Evolutionary conservation across 1,140 invertebrate species (phyloP), one percentile per base, ranked within the genome.

Genomic region (Drosophila ohnishii): DNA sequence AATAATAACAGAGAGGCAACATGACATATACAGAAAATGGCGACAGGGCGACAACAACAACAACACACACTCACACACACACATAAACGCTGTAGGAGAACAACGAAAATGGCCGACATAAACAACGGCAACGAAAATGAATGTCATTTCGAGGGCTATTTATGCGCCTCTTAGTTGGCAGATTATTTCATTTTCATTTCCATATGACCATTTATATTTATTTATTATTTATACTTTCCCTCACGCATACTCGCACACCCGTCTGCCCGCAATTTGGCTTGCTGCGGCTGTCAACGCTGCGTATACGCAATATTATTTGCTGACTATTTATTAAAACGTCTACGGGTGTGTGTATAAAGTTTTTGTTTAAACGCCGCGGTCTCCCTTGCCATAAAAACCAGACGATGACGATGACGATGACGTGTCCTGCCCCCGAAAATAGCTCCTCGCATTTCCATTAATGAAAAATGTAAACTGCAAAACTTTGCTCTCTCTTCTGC

Each of bases 101-200:
- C 62, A 83, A 73, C 34, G 71, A 75, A 81, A 85, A 86, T 85
- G 78, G 62, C 59, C 51, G 60, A 72, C 62, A 85, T 75, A 82
- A 66, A 86, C 58, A 83, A 79, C 70, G 78, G 65, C 78, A 66
- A 79, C 77, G 59, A 72, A 87, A 73, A 79, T 79, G 60, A 79
- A 86, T 86, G 75, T 88, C 84, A 88, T 87, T 76, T 83, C 70
- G 75, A 76, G 66, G 73, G 83, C 83, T 87, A 83, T 87, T 88
- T 87, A 88, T 88, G 75, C 72, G 84, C 63, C 84, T 76, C 75
- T 87, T 88, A 87, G 84, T 88, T 88, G 79, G 66, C 83, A 88
- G 84, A 73, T 87, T 88, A 83, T 87, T 88, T 88, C 75, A 88
- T 88, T 87, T 86, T 77, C 80, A 88, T 87, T 82, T 69, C 73